phyloP scores from a whole-genome alignment of 2,113 vertebrate species.

The Barnardius zonarius region DNA sequence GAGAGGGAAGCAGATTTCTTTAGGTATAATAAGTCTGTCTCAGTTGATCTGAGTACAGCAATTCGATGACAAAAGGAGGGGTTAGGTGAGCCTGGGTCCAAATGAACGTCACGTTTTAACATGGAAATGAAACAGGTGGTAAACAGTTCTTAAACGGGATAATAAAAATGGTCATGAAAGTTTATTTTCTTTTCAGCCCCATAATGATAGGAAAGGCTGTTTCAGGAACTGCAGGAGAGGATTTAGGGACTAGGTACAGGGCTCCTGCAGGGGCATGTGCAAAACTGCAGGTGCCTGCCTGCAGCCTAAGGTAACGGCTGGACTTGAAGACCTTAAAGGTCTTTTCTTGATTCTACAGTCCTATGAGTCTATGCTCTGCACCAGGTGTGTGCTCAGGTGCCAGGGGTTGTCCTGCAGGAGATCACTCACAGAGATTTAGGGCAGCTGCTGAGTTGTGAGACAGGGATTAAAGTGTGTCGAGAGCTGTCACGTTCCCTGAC shows the following conservation, averaged over 20 bases:
- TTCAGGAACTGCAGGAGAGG: not conserved
- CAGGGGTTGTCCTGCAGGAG: not conserved
- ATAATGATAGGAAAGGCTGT: not conserved
- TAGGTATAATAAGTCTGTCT: not conserved
- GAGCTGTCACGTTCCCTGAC: not conserved
- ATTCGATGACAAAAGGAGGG: not conserved
- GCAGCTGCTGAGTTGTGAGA: not conserved
- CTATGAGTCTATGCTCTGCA: not conserved
- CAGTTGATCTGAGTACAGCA: not conserved
- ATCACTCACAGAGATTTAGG: accelerated
- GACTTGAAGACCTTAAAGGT: not conserved
- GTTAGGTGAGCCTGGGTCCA: not conserved
- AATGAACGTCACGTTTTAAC: not conserved
- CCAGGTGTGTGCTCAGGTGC: not conserved
- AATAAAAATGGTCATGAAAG: not conserved
- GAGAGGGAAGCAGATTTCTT: not conserved
- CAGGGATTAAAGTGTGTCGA: not conserved
- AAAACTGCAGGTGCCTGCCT: not conserved
- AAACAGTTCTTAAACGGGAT: not conserved
- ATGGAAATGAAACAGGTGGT: not conserved
- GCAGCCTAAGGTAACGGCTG: not conserved
- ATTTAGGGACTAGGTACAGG: not conserved
- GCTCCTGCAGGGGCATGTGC: not conserved
- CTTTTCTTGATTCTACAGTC: not conserved
- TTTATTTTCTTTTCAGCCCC: not conserved